Base-by-base conservation (phyloP, 2,113 vertebrate genomes). In the Nannospalax galili region DNA sequence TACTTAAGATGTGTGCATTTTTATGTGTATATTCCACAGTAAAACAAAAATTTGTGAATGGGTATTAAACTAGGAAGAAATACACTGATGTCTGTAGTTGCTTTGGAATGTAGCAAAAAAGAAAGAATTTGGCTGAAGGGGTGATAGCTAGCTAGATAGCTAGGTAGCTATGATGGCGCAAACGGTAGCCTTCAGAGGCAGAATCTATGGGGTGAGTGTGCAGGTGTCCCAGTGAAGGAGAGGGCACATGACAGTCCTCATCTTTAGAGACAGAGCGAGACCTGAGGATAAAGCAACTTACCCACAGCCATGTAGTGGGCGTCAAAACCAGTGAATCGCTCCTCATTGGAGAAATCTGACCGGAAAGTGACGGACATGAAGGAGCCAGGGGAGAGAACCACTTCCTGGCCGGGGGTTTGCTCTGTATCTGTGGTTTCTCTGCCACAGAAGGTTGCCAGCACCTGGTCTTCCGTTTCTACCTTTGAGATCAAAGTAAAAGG, bases 331-430 rank as follows among this genome's bases (percentile, higher is more conserved):
- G 99, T 99, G 98, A 98, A 99, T 22, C 98, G 98, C 58, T 99
- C 99, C 97, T 99, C 99, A 0, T 99, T 99, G 95, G 99, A 99
- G 98, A 99, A 99, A 98, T 99, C 99, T 0, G 99, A 99, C 86
- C 96, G 97, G 98, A 99, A 99, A 0, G 98, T 98, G 16, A 99
- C 78, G 1, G 98, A 98, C 96, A 99, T 98, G 78, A 98, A 98
- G 91, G 98, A 98, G 4, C 98, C 97, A 0, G 99, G 99, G 28
- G 99, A 99, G 0, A 98, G 96, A 94, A 99, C 98, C 40, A 98
- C 93, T 93, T 98, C 98, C 91, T 98, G 98, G 14, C 98, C 98
- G 0, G 99, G 99, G 10, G 99, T 98, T 79, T 97, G 98, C 94
- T 99, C 99, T 0, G 99, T 99, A 97, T 99, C 99, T 0, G 99